A percentile compares a stretch with the other conserved stretches of the same genome.
Conservation (phyloP, 2,797 vertebrate genomes). For the Tapera naevia region DNA sequence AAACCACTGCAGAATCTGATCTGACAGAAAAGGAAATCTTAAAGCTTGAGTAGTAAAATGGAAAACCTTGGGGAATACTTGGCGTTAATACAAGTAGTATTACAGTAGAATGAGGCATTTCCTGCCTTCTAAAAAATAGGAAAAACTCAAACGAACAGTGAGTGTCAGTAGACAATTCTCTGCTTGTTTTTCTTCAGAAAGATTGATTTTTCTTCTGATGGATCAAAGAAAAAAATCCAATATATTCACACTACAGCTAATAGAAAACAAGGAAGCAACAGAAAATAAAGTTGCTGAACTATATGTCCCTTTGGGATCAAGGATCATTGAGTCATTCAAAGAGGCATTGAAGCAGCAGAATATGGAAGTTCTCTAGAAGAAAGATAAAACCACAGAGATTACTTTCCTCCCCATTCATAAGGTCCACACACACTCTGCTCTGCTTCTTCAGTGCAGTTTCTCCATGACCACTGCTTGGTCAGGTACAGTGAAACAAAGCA, state of each 20-base stretch:
- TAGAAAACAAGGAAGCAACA: neutral
- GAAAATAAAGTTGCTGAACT: neutral
- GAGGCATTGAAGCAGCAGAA: neutral
- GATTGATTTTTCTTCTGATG: neutral
- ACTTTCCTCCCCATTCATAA: neutral
- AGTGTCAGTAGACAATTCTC: neutral
- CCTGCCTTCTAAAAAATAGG: conserved; percentile 13
- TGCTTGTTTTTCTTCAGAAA: neutral
- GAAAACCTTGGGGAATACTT: conserved; percentile 1
- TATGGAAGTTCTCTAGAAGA: neutral
- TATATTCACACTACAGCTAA: neutral
- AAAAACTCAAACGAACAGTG: conserved; percentile 6
- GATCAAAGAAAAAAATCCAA: neutral
- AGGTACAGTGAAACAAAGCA: neutral
- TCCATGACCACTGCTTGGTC: neutral
- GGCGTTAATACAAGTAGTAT: neutral
- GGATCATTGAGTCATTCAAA: neutral
- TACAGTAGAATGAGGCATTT: conserved; percentile 21
- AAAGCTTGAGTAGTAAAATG: conserved; percentile 12
- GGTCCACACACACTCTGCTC: neutral
- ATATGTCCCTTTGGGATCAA: neutral
- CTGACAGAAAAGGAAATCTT: neutral
- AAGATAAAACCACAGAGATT: neutral
- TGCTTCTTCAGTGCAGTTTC: neutral
- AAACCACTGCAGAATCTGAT: neutral